Evolutionary conservation across 2,888 invertebrate genomes (phyloP), one percentile per base, ranked within the genome.

Genomic region (Gymnosoma rotundatum): DNA sequence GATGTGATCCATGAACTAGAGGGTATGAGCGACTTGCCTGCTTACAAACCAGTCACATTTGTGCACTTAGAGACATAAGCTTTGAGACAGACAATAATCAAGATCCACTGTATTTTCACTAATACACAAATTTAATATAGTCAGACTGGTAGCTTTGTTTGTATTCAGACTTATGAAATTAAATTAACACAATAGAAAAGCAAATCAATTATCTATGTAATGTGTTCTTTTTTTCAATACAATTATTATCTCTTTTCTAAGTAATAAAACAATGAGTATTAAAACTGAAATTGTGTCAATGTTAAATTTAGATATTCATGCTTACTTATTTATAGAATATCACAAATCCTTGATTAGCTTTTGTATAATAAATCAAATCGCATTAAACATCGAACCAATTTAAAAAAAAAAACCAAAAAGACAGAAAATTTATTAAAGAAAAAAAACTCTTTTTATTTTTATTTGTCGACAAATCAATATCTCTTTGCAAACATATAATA

Each of bases 231-330:
- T 52, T 32, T 74, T 25, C 42, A 36, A 54, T 42, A 54, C 45
- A 48, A 64, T 56, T 48, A 45, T 66, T 54, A 54, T 66, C 14
- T n/a, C 20, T 18, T 54, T 75, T 32, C 45, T 9, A 78, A 66
- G 42, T 67, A 56, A 63, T 50, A 78, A 16, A 70, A 36, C 56
- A 36, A 25, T 36, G 36, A 78, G 25, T 45, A 54, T 69, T 69
- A 25, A 76, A 16, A 48, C 16, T 48, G n/a, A 4, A 81, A 70
- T 72, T 75, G 58, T 75, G n/a, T 82, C 50, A 66, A 74, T 61
- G 69, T 66, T 70, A 70, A 58, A 76, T 66, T 72, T 32, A 70
- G 42, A 72, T 4, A 14, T 42, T 42, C 14, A 16, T 48, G 16
- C 6, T 2, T 16, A 48, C 4, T 32, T 48, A 14, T n/a, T 48